Evolutionary conservation across 1,140 invertebrate species (phyloP), one percentile per base, ranked within the genome.

Genomic region (Mylabris phalerata): DNA sequence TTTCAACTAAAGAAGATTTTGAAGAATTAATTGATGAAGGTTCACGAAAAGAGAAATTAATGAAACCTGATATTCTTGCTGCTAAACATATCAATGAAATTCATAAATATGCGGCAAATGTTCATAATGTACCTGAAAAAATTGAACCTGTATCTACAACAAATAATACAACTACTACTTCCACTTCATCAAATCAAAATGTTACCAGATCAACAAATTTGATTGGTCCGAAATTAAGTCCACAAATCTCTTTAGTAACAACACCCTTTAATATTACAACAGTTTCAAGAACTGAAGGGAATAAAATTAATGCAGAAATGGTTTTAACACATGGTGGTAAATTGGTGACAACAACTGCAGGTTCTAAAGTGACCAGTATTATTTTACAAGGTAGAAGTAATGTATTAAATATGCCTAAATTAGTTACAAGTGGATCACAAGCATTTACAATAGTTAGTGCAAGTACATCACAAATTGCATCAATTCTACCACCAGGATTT

Each of bases 1-100:
- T 82, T 42, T 78, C 81, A 0, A 84, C 83, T 4, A 81, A 82
- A 62, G 80, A 82, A 65, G 80, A 82, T 66, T 82, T 83, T 48
- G 76, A 82, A 46, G 80, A 84, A 60, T 64, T 82, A 2, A 82
- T 82, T 10, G 80, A 82, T 59, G 76, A 79, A 61, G 73, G 80
- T 50, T 75, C 77, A 55, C 71, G 77, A 48, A 75, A 81, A 71
- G 78, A 78, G 50, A 74, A 77, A 62, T 50, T 66, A 5, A 67
- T 78, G 49, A 75, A 64, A 52, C 42, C 60, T 46, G 65, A 67
- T 44, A 60, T 65, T 6, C 48, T 67, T 11, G 58, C 60, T 51
- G 44, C 65, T 4, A 67, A 70, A 55, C 67, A 69, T 46, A 68
- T 71, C 10, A 66, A 62, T 27, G 70, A 73, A 40, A 67, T 72